phyloP scores from a whole-genome alignment of 2,113 vertebrate species.

The Glaucomys volans region DNA sequence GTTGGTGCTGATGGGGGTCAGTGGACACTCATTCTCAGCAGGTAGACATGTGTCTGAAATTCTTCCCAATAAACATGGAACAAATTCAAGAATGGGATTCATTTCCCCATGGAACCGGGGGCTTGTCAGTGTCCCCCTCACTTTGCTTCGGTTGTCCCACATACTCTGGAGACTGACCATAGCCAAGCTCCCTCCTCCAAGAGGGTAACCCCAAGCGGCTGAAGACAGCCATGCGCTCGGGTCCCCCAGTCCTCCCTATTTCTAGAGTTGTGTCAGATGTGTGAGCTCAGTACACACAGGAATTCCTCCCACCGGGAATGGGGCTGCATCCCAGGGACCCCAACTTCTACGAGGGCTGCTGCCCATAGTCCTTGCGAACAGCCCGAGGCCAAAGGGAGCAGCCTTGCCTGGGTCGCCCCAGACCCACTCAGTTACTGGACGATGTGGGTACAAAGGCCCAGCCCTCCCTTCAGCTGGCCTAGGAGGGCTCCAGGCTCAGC shows the following conservation, averaged over 20 bases:
- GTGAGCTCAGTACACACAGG: too few relatives aligned
- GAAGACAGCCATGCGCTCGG: not conserved
- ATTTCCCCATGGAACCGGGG: too few relatives aligned
- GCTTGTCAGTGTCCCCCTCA: not conserved
- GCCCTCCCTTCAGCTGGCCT: not conserved
- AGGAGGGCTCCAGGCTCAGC: too few relatives aligned
- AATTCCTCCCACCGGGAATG: too few relatives aligned
- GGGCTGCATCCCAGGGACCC: too few relatives aligned
- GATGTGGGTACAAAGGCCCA: not conserved
- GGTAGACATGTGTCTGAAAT: not conserved
- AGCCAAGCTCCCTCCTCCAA: too few relatives aligned
- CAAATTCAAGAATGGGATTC: not conserved
- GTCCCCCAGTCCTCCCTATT: fast-evolving
- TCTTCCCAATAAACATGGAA: not conserved
- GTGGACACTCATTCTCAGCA: not conserved
- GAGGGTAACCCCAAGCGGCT: not conserved
- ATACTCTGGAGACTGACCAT: not conserved
- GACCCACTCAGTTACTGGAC: not conserved
- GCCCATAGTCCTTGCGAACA: not conserved
- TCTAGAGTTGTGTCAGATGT: not conserved
- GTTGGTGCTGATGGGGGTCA: not conserved
- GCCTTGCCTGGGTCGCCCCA: not conserved
- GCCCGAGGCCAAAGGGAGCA: not conserved
- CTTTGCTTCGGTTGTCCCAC: not conserved
- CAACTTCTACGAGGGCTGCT: not conserved